Evolutionary conservation across 2,113 vertebrate species (phyloP).

Genomic region (Rhinopomastus cyanomelas): DNA sequence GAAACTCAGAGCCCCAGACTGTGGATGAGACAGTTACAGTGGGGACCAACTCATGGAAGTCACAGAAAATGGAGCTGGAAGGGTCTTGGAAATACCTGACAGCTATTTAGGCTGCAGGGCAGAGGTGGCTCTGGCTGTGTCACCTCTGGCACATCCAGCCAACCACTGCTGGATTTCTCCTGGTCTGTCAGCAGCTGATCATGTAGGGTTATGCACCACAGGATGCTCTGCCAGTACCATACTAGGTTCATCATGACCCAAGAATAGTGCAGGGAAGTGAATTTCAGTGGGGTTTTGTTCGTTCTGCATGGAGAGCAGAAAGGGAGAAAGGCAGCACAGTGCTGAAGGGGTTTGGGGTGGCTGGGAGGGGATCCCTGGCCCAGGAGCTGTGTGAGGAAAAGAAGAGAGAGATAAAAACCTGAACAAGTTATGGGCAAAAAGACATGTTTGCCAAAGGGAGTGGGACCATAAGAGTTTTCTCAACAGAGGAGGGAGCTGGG

Average conservation of each 20-base stretch:
- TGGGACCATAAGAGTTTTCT: background rate
- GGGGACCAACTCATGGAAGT: background rate
- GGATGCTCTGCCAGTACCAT: background rate
- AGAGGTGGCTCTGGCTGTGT: background rate
- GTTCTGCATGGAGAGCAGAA: background rate
- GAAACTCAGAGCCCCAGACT: background rate
- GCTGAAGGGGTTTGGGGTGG: background rate
- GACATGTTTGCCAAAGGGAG: background rate
- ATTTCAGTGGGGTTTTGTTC: background rate
- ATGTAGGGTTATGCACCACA: background rate
- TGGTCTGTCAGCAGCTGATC: background rate
- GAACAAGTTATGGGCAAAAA: background rate
- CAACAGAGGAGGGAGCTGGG: background rate
- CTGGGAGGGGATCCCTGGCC: background rate
- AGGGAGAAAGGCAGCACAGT: background rate
- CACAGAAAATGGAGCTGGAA: background rate
- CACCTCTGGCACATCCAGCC: background rate
- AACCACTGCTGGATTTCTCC: background rate
- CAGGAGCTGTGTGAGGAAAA: background rate
- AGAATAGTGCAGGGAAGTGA: background rate
- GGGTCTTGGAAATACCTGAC: background rate
- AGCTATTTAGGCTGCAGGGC: background rate
- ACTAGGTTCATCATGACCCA: background rate
- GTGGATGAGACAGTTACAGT: background rate
- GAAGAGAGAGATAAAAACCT: background rate